Evolutionary conservation across 2,888 invertebrate species (phyloP), one percentile per base, ranked within the genome.

Genomic region (Leptarthrus brevirostris): DNA sequence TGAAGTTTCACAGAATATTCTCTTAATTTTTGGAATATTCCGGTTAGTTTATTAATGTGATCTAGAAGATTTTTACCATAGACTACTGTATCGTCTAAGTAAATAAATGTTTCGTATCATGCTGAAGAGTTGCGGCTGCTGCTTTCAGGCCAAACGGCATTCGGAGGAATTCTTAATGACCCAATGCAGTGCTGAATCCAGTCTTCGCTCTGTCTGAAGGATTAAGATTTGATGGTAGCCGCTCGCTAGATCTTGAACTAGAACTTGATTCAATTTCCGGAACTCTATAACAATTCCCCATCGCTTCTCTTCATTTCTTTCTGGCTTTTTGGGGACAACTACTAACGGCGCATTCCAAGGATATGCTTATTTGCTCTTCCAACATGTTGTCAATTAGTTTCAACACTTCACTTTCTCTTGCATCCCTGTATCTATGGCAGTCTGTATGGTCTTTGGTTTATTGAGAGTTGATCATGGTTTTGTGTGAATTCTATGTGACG

Each of bases 11-110:
- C 75, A 72, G 77, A 77, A 4, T 61, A 66, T 53, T 74, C 16
- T 40, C 76, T 56, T 16, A 78, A 58, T 66, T 74, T 74, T 44
- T 79, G 40, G 54, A 80, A 78, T 6, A 80, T 77, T 61, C 18
- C 12, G 70, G 58, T 73, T 36, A 79, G 70, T 20, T 74, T 76
- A 58, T 61, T 66, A 8, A 77, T 75, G 53, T 79, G 80, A 74
- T 81, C 80, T 73, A 78, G 77, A n/a, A 80, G 58, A 8, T 73
- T 77, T 20, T 71, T 73, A 0, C 79, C 78, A 12, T 40, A 40
- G n/a, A 58, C 44, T 26, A 72, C 61, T 14, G 58, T 72, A 8
- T 61, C 58, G 14, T 72, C 61, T 61, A 72, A 24, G n/a, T 72
- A 58, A 8, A 72, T 44, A 16, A 72, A 72, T 20, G 12, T 22